These are phyloP conservation scores for Todus mexicanus DNA, from an alignment of 2,797 vertebrate genomes.

Conservation along the genomic window DNA sequence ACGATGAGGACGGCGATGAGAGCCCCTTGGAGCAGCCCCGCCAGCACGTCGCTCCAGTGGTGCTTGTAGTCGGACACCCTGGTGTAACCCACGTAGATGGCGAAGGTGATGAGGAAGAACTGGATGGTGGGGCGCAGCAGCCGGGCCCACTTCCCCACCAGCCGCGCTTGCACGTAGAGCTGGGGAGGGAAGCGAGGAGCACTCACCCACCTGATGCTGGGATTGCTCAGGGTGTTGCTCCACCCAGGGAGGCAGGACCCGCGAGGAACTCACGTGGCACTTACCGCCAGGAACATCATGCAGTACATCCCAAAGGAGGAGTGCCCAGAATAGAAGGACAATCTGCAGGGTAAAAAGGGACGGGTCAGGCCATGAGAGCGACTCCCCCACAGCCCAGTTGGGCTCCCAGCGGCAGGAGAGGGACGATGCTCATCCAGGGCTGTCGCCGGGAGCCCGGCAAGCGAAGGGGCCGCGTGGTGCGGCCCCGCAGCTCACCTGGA, in stretches of 20 bases:
- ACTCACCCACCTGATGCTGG: accelerated
- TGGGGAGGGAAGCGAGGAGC: background rate
- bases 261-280: no score
- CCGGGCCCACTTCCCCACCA: conserved; percentile 86
- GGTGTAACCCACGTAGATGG: conserved; percentile 91
- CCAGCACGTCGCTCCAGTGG: conserved; percentile 92
- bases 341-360: conserved; percentile 21
- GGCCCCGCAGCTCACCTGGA: conserved; percentile 79
- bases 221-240: accelerated
- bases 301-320: conserved; percentile 83
- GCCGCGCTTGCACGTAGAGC: conserved; percentile 89
- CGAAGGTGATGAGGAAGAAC: conserved; percentile 90
- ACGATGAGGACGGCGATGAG: conserved; percentile 85
- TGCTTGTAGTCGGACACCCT: conserved; percentile 92
- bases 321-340: conserved; percentile 81
- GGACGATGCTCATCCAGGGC: no score
- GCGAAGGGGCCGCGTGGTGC: background rate
- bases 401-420: no score
- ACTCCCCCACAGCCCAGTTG: no score
- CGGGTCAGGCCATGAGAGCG: accelerated
- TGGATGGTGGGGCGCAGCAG: conserved; percentile 89
- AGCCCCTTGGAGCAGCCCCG: conserved; percentile 88
- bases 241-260: accelerated
- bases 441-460: no score
- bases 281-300: conserved; percentile 79